A percentile compares a stretch with the other conserved stretches of the same genome.
Conservation (phyloP, 2,113 vertebrate genomes). For the Equus przewalskii region DNA sequence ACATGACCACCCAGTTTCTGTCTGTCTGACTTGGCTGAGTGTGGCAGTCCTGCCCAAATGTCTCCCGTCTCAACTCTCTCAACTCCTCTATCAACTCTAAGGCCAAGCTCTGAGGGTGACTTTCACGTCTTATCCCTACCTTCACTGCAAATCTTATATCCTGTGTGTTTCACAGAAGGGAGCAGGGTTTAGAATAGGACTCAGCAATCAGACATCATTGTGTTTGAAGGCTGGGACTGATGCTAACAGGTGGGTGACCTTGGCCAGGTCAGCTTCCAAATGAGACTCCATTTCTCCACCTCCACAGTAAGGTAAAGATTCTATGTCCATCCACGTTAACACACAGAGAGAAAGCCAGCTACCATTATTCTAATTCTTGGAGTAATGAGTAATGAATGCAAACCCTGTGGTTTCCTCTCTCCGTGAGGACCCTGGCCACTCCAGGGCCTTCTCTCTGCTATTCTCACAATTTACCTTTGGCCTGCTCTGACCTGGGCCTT, state of each 20-base stretch:
- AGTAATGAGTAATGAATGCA: neutral
- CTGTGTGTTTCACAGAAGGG: neutral
- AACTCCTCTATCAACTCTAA: neutral
- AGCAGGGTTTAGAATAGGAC: neutral
- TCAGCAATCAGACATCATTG: neutral
- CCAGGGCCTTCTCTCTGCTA: neutral
- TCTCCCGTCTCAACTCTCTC: neutral
- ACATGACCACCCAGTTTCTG: neutral
- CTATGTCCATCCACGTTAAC: fast-evolving
- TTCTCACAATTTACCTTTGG: neutral
- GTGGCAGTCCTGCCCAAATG: neutral
- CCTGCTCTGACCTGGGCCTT: neutral
- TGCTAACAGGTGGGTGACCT: neutral
- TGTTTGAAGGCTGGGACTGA: neutral
- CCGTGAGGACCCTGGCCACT: neutral
- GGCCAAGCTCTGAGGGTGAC: neutral
- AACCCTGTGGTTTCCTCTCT: neutral
- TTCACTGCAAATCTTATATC: neutral
- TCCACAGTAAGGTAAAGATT: neutral
- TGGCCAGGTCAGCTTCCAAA: neutral
- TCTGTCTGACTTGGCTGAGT: neutral
- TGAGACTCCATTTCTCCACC: neutral
- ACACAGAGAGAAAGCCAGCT: neutral
- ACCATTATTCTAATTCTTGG: neutral
- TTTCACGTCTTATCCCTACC: neutral